A percentile compares a stretch with the other conserved stretches of the same genome.
phyloP scores from a whole-genome alignment of 2,888 invertebrate genomes.

The Pycnomerus fuliginosus region DNA sequence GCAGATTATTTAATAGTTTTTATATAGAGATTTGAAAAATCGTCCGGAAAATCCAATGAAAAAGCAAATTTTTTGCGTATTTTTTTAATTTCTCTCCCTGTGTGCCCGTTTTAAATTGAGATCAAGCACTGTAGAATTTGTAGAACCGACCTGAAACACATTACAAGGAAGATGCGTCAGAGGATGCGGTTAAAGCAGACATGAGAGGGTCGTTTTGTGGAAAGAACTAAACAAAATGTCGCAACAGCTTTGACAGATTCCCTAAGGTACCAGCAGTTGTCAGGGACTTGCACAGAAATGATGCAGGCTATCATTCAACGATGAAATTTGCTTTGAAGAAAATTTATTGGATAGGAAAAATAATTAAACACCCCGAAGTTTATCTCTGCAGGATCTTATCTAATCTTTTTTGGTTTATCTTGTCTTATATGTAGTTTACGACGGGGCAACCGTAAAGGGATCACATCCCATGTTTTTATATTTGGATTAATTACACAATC shows the following conservation, averaged over 20 bases:
- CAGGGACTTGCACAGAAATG: slow-evolving; percentile 11
- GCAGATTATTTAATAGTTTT: too few species aligned
- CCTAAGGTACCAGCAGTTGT: slow-evolving; percentile 24
- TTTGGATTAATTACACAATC: slow-evolving; percentile 9
- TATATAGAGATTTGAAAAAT: too few species aligned
- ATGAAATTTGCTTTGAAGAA: slow-evolving; percentile 15
- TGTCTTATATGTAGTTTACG: slow-evolving; percentile 15
- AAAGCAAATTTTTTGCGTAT: too few species aligned
- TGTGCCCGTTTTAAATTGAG: too few species aligned
- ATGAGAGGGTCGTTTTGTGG: slow-evolving; percentile 25
- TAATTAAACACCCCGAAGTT: slow-evolving; percentile 10
- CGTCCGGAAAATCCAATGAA: too few species aligned
- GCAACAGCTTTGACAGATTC: slow-evolving; percentile 16
- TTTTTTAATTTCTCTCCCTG: too few species aligned
- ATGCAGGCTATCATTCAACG: slow-evolving; percentile 5
- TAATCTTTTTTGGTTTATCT: slow-evolving; percentile 19
- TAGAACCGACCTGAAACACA: too few species aligned
- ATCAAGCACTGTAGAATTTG: too few species aligned
- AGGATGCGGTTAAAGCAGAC: too few species aligned
- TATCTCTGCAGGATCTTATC: slow-evolving; percentile 14
- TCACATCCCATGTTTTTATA: slow-evolving; percentile 8
- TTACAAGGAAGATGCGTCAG: too few species aligned
- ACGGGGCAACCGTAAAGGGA: slow-evolving; percentile 12
- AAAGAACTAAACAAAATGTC: slow-evolving; percentile 21
- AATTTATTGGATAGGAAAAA: slow-evolving; percentile 17